These are phyloP conservation scores for Pogonophryne albipinna DNA, from an alignment of 2,797 vertebrate genomes.

Conservation along the genomic window DNA sequence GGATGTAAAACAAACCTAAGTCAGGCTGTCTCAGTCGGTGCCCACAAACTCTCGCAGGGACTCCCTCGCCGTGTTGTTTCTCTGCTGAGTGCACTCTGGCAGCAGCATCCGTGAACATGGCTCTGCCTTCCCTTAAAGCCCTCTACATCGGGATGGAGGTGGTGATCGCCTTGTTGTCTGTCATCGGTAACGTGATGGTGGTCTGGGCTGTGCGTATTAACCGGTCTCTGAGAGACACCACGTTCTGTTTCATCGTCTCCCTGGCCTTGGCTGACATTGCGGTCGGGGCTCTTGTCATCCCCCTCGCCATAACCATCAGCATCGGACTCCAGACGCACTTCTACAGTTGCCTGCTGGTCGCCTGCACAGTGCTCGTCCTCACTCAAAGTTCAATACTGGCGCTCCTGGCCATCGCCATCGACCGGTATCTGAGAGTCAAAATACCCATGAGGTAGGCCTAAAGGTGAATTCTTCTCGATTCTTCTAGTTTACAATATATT, in stretches of 20 bases:
- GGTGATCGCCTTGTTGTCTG: slow-evolving; percentile 91
- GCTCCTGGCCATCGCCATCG: slow-evolving; percentile 93
- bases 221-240: slow-evolving; percentile 91
- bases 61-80: slow-evolving; percentile 42
- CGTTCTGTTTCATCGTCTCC: slow-evolving; percentile 94
- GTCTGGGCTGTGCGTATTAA: slow-evolving; percentile 95
- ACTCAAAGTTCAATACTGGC: slow-evolving; percentile 97
- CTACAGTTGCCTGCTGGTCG: slow-evolving; percentile 92
- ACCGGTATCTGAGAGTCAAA: slow-evolving; percentile 94
- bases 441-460: slow-evolving; percentile 92
- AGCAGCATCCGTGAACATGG: slow-evolving; percentile 73
- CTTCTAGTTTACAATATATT: slow-evolving; percentile 40
- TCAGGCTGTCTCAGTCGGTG: slow-evolving; percentile 33
- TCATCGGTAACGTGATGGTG: slow-evolving; percentile 95
- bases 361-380: slow-evolving; percentile 93
- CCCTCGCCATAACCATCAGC: slow-evolving; percentile 93
- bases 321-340: slow-evolving; percentile 90
- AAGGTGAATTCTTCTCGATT: slow-evolving; percentile 67
- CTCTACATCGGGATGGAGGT: slow-evolving; percentile 94
- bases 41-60: slow-evolving; percentile 45
- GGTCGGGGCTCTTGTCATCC: slow-evolving; percentile 93
- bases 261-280: slow-evolving; percentile 95
- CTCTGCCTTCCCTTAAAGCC: slow-evolving; percentile 81
- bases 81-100: slow-evolving; percentile 50
- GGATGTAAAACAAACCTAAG: slow-evolving; percentile 45